phyloP scores from a whole-genome alignment of 2,888 invertebrate species.

The Andrena bicolor region DNA sequence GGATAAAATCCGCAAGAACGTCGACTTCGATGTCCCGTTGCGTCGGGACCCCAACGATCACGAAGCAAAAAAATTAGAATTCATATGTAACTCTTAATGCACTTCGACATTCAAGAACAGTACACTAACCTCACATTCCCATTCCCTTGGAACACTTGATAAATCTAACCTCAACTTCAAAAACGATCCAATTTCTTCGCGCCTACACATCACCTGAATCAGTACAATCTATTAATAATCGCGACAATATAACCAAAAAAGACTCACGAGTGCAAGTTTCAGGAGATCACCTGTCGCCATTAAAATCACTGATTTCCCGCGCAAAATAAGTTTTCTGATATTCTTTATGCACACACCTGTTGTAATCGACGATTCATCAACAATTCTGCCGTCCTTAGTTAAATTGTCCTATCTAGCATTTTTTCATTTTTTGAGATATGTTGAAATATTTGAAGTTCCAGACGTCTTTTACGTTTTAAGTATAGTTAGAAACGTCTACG shows the following conservation, averaged over 20 bases:
- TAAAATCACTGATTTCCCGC: neutral
- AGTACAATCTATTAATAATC: no score
- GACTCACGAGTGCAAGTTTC: neutral
- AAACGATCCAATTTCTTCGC: no score
- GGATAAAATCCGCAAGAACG: conserved; percentile 74
- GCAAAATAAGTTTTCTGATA: neutral
- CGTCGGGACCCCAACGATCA: conserved; percentile 60
- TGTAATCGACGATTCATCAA: neutral
- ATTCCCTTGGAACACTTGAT: neutral
- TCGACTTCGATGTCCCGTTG: conserved; percentile 71
- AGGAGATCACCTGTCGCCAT: neutral
- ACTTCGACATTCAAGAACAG: neutral
- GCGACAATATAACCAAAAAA: neutral
- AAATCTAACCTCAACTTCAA: no score
- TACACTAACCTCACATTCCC: neutral
- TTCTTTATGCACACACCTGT: neutral
- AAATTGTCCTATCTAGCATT: no score
- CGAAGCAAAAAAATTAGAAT: conserved; percentile 61
- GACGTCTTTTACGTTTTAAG: no score
- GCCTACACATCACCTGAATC: no score
- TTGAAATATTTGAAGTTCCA: no score
- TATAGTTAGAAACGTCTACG: no score
- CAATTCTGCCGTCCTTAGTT: no score
- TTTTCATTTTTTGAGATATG: no score
- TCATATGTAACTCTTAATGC: conserved; percentile 49